Evolutionary conservation across 2,888 invertebrate genomes (phyloP), one percentile per base, ranked within the genome.

Genomic region (Rugalucina vietnamica): DNA sequence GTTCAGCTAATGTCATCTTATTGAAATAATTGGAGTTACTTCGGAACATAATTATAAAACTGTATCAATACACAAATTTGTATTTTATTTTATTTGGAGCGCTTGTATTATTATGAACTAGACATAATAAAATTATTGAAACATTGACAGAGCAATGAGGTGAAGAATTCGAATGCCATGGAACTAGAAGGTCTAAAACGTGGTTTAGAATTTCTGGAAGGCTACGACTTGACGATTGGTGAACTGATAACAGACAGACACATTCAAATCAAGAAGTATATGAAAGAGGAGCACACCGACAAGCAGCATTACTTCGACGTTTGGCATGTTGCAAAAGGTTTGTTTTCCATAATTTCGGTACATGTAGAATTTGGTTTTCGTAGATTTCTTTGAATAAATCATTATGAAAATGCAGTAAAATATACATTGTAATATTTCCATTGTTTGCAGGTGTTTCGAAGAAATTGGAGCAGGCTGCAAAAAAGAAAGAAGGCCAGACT

Each of bases 261-360:
- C 75, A 37, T 73, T 3, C 39, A 32, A 10, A 57, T 83, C 14
- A 80, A 72, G 37, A 81, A 75, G 36, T 81, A 34, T 49, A 75
- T 83, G 74, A 36, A 37, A n/a, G 80, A 76, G 34, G 76, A 83
- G 43, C 36, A 78, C 34, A 69, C 50, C 1, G 57, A 83, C 21
- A 78, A 27, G 5, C n/a, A 71, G n/a, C 82, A 78, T 36, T 49
- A 57, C 12, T 82, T 78, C 65, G 81, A 83, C 76, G 77, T 81
- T n/a, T 81, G 80, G 76, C 84, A 84, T 77, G 50, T 80, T 37
- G 54, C 73, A 43, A 84, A 76, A 84, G 81, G 80, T 84, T 37
- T 43, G 14, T 8, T 8, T 54, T 54, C n/a, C n/a, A 54, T 21
- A 54, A 8, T 54, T 18, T 54, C 10, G 4, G 8, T 54, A 54